phyloP scores from a whole-genome alignment of 2,888 invertebrate species.

The Campopleginae sp. region DNA sequence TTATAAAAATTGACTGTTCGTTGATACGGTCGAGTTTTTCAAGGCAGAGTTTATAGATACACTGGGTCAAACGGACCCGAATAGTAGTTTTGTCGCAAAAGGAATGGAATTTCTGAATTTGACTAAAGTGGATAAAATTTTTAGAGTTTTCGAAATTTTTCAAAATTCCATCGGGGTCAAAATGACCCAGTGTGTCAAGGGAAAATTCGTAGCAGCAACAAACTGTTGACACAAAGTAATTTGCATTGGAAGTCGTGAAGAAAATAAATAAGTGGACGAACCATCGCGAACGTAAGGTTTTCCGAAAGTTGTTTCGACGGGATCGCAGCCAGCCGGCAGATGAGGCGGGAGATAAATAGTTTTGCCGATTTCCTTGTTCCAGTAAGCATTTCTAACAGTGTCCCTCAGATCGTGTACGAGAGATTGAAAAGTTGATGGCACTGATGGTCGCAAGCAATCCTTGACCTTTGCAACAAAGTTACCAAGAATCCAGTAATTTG shows the following conservation, averaged over 20 bases:
- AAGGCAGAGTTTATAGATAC: no score
- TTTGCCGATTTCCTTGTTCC: conserved; percentile 84
- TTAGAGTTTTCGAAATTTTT: no score
- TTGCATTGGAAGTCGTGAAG: neutral
- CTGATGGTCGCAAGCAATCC: conserved; percentile 79
- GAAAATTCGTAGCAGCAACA: no score
- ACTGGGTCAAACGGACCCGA: no score
- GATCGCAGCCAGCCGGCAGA: conserved; percentile 84
- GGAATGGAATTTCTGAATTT: no score
- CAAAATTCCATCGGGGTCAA: no score
- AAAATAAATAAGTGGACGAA: neutral
- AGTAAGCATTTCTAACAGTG: conserved; percentile 84
- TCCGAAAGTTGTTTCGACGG: conserved; percentile 83
- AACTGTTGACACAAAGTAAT: no score
- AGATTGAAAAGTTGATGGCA: conserved; percentile 83
- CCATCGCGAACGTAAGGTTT: conserved; percentile 66
- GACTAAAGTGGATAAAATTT: no score
- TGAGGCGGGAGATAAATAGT: conserved; percentile 83
- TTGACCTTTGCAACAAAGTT: conserved; percentile 70
- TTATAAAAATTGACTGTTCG: no score
- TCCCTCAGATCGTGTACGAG: conserved; percentile 84
- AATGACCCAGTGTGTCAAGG: no score
- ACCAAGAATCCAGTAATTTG: conserved; percentile 6
- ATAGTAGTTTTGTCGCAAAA: no score
- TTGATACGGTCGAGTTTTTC: no score